Evolutionary conservation across 2,797 vertebrate species (phyloP).

Genomic region (Dermochelys coriacea): DNA sequence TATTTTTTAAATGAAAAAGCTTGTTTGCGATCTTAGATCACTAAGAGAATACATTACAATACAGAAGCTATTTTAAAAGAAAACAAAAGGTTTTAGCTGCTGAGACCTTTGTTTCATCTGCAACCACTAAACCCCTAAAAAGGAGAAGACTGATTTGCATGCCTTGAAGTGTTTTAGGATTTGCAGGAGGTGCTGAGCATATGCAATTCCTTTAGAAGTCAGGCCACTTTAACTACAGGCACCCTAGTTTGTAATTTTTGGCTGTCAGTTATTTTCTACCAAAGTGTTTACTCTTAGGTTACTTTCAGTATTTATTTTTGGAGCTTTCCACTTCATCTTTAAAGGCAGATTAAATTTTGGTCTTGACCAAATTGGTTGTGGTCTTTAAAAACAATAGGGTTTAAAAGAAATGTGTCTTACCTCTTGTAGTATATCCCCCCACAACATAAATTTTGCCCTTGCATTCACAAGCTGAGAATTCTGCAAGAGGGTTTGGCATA

Average conservation of each 20-base stretch:
- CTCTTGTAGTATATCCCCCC: slow-evolving; percentile 95
- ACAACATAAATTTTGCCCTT: slow-evolving; percentile 95
- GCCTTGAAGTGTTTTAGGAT: neutral
- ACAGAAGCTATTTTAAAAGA: neutral
- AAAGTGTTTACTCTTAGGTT: neutral
- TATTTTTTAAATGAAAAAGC: neutral
- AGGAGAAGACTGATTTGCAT: neutral
- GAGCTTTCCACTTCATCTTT: neutral
- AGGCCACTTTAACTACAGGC: neutral
- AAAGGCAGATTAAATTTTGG: neutral
- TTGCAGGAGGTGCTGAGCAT: neutral
- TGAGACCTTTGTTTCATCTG: neutral
- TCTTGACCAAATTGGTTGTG: neutral
- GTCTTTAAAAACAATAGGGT: neutral
- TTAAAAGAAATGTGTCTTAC: slow-evolving; percentile 70
- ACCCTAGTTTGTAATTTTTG: neutral
- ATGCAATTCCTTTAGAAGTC: neutral
- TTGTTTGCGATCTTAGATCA: neutral
- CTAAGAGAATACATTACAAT: neutral
- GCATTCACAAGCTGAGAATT: slow-evolving; percentile 97
- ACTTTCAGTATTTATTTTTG: neutral
- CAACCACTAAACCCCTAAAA: neutral
- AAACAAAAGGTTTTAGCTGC: neutral
- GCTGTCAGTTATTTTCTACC: neutral
- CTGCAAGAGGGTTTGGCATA: slow-evolving; percentile 91